These are phyloP conservation scores for Patella ulyssiponensis DNA, from an alignment of 2,888 invertebrate genomes.

Conservation along the genomic window DNA sequence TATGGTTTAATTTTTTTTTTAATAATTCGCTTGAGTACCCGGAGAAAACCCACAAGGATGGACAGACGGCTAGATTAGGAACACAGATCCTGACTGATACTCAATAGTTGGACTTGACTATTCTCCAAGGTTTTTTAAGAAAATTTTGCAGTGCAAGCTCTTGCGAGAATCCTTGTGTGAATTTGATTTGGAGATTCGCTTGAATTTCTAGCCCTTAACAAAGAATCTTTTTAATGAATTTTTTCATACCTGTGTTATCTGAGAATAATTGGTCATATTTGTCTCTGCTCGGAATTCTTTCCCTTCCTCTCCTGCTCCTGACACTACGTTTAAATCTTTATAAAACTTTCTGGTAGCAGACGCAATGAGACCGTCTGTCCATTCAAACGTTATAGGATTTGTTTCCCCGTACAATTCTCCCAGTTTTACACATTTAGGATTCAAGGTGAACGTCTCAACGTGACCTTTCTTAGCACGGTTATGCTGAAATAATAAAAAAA, in stretches of 20 bases:
- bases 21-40: too few species aligned
- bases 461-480: conserved; percentile 67
- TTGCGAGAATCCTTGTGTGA: too few species aligned
- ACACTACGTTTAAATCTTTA: conserved; percentile 43
- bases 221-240: too few species aligned
- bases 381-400: conserved; percentile 71
- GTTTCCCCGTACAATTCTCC: conserved; percentile 71
- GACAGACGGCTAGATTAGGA: too few species aligned
- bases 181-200: too few species aligned
- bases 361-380: conserved; percentile 72
- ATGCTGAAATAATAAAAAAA: conserved; percentile 42
- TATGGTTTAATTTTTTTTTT: too few species aligned
- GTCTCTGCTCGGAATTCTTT: conserved; percentile 24
- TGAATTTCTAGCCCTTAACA: too few species aligned
- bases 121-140: too few species aligned
- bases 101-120: too few species aligned
- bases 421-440: conserved; percentile 71
- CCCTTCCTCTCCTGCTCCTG: conserved; percentile 35
- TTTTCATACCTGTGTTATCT: conserved; percentile 43
- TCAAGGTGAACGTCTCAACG: conserved; percentile 69
- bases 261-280: conserved; percentile 41
- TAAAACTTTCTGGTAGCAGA: conserved; percentile 66
- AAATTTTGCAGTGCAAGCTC: too few species aligned
- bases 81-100: too few species aligned
- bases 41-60: too few species aligned